A percentile compares a stretch with the other conserved stretches of the same genome.
Evolutionary conservation across 2,113 vertebrate species (phyloP).

Genomic region (Ranitomeya variabilis): DNA sequence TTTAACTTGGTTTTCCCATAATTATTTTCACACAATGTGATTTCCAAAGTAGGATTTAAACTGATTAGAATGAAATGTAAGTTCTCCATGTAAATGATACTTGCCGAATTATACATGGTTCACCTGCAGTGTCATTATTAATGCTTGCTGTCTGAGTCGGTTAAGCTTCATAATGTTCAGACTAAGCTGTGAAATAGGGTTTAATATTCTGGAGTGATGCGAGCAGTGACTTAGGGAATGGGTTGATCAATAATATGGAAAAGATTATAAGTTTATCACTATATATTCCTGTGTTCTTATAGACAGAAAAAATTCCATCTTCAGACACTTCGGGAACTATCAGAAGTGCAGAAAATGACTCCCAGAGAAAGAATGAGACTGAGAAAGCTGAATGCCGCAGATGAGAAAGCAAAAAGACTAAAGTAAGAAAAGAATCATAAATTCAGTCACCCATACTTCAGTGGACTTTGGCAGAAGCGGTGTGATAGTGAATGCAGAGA

Average conservation of each 20-base stretch:
- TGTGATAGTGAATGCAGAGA: too few species aligned
- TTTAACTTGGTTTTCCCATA: constrained; percentile 33
- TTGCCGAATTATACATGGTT: constrained; percentile 28
- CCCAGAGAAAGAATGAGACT: constrained; percentile 79
- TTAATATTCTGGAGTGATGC: constrained; percentile 37
- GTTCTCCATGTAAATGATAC: constrained; percentile 44
- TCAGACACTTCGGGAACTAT: constrained; percentile 76
- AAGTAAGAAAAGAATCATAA: constrained; percentile 67
- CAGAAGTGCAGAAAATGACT: constrained; percentile 82
- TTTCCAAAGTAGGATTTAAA: constrained; percentile 37
- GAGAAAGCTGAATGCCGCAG: constrained; percentile 76
- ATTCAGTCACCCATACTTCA: neutral
- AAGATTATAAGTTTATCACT: neutral
- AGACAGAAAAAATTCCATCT: constrained; percentile 80
- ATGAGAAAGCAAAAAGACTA: constrained; percentile 74
- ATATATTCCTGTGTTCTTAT: constrained; percentile 55
- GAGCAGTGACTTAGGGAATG: constrained; percentile 6
- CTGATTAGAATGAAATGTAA: constrained; percentile 39
- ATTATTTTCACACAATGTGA: constrained; percentile 44
- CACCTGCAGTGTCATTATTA: constrained; percentile 43
- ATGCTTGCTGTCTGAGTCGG: neutral
- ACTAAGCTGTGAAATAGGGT: constrained; percentile 31
- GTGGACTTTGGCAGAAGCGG: too few species aligned
- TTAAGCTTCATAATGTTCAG: constrained; percentile 41
- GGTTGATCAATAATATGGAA: neutral